phyloP scores from a whole-genome alignment of 2,113 vertebrate species.

The Elachura formosa region DNA sequence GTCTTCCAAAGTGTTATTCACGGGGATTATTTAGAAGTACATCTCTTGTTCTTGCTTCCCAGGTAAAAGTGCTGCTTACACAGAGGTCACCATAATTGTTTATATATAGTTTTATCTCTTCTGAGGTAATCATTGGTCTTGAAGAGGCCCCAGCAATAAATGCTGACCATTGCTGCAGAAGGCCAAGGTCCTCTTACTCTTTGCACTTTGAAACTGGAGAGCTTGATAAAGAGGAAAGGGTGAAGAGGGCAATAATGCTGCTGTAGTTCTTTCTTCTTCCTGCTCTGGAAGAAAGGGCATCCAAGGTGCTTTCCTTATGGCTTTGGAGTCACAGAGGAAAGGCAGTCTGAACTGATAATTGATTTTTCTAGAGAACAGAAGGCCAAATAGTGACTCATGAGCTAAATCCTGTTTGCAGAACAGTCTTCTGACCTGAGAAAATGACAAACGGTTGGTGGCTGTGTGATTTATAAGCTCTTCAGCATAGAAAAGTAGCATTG shows the following conservation, averaged over 20 bases:
- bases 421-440: neutral
- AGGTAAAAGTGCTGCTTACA: neutral
- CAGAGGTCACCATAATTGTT: neutral
- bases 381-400: constrained; percentile 17
- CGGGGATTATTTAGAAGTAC: neutral
- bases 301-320: neutral
- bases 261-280: neutral
- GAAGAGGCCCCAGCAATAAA: neutral
- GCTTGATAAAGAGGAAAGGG: neutral
- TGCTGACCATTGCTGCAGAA: neutral
- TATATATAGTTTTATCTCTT: neutral
- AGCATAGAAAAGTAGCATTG: neutral
- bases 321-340: neutral
- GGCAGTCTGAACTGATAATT: neutral
- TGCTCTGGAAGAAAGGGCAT: neutral
- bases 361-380: neutral
- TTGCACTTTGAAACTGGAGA: neutral
- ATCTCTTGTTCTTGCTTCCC: neutral
- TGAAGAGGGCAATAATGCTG: neutral
- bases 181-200: neutral
- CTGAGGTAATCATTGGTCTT: neutral
- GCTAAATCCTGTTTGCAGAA: neutral
- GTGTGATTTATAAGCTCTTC: neutral
- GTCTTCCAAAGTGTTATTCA: neutral
- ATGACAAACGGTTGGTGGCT: neutral